A percentile compares a stretch with the other conserved stretches of the same genome.
Evolutionary conservation across 2,888 invertebrate species (phyloP).

Genomic region (Papilio protenor): DNA sequence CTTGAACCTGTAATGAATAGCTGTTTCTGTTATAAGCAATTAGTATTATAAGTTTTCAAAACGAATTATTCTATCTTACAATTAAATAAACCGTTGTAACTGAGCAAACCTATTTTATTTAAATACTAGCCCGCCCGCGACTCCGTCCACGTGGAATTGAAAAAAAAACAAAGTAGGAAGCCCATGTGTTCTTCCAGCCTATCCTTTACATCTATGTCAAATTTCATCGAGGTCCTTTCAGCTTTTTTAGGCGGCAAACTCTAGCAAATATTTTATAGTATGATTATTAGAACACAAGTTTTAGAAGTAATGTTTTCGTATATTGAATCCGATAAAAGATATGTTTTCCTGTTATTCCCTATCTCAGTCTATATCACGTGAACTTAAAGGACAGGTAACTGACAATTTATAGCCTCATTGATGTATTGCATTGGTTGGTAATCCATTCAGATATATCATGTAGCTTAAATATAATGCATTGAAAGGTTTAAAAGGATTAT

Average conservation of each 20-base stretch:
- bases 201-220: too few species aligned
- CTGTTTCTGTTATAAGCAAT: too few species aligned
- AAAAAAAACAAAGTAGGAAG: too few species aligned
- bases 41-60: too few species aligned
- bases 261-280: background rate
- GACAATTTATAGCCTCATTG: slow-evolving; percentile 3
- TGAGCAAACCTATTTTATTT: too few species aligned
- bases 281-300: background rate
- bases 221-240: too few species aligned
- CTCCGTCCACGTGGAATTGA: too few species aligned
- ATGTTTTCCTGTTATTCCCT: slow-evolving; percentile 9
- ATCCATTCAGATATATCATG: background rate
- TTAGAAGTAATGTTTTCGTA: slow-evolving; percentile 1
- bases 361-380: background rate
- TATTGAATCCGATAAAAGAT: background rate
- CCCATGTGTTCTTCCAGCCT: too few species aligned
- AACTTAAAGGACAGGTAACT: slow-evolving; percentile 24
- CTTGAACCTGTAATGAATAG: too few species aligned
- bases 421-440: background rate
- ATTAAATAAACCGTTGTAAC: too few species aligned
- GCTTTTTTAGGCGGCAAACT: background rate
- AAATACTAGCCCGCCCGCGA: too few species aligned
- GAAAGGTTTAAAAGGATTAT: background rate
- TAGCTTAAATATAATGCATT: background rate
- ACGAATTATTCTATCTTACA: too few species aligned